These are phyloP conservation scores for Nesometra sesokonis DNA, from an alignment of 35 echinoderm and acorn worm genomes.

Conservation along the genomic window DNA sequence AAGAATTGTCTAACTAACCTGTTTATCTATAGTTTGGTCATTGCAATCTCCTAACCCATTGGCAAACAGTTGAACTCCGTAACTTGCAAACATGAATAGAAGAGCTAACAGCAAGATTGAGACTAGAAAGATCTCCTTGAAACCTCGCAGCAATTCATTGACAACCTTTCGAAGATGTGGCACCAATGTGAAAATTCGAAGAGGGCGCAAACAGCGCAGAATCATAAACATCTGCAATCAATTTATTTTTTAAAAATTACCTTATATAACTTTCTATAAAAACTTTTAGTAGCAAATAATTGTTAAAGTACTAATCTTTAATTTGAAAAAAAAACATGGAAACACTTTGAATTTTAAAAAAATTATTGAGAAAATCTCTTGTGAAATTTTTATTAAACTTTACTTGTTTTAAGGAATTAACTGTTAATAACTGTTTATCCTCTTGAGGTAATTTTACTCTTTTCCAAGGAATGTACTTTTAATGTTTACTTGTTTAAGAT, in stretches of 20 bases:
- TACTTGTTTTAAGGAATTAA: too few species aligned
- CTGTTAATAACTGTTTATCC: too few species aligned
- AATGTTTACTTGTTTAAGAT: too few species aligned
- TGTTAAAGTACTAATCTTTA: too few species aligned
- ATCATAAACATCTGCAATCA: conserved; percentile 69
- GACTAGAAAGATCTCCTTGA: conserved; percentile 88
- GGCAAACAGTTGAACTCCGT: conserved; percentile 85
- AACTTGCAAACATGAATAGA: conserved; percentile 96
- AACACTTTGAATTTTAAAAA: not conserved
- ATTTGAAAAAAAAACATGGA: too few species aligned
- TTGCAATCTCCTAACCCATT: conserved; percentile 63
- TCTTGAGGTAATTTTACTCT: too few species aligned
- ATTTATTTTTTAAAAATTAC: too few species aligned
- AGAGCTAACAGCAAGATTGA: conserved; percentile 71
- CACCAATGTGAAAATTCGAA: conserved; percentile 85
- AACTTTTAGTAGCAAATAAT: too few species aligned
- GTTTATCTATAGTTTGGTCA: conserved; percentile 25
- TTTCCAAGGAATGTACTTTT: too few species aligned
- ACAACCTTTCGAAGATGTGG: conserved; percentile 86
- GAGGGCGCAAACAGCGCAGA: conserved; percentile 73
- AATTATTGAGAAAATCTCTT: too few species aligned
- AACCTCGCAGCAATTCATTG: conserved; percentile 63
- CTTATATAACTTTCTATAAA: too few species aligned
- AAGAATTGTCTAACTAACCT: conserved; percentile 22
- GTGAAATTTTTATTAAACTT: too few species aligned